phyloP scores from a whole-genome alignment of 2,888 invertebrate genomes.

The Crossocerus cetratus region DNA sequence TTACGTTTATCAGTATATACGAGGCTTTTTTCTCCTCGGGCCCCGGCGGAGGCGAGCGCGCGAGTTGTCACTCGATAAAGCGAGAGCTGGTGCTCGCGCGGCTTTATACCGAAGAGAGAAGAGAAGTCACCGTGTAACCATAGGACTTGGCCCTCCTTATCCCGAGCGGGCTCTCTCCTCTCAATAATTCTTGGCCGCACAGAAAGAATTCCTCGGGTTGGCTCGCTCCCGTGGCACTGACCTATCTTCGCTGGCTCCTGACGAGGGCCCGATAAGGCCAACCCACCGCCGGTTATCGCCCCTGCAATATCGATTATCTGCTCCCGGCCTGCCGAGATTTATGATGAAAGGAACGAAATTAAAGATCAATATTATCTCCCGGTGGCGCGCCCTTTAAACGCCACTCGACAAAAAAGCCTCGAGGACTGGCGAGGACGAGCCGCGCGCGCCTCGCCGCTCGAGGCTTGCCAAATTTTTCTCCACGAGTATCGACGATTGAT shows the following conservation, averaged over 20 bases:
- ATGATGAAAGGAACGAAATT: conserved; percentile 28
- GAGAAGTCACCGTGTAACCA: conserved; percentile 21
- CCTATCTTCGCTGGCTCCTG: conserved; percentile 34
- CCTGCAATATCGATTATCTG: conserved; percentile 54
- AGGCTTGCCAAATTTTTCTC: neutral
- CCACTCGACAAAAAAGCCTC: neutral
- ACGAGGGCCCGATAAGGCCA: conserved; percentile 35
- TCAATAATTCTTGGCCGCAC: conserved; percentile 23
- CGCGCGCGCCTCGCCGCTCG: neutral
- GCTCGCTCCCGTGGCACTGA: conserved; percentile 22
- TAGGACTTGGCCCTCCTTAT: conserved; percentile 24
- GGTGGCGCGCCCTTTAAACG: conserved; percentile 17
- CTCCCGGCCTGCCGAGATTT: conserved; percentile 34
- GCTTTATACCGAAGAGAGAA: conserved; percentile 38
- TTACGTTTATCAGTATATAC: conserved; percentile 43
- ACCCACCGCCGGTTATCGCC: conserved; percentile 41
- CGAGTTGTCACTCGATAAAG: conserved; percentile 37
- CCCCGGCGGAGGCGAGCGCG: no score
- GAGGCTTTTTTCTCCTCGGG: conserved; percentile 29
- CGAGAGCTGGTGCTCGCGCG: conserved; percentile 13
- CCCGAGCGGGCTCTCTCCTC: conserved; percentile 18
- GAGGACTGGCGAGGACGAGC: neutral
- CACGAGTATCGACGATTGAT: no score
- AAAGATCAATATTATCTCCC: conserved; percentile 32
- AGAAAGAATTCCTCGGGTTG: conserved; percentile 37